Conservation (phyloP, 2,888 invertebrate species). For the Xestia xanthographa region DNA sequence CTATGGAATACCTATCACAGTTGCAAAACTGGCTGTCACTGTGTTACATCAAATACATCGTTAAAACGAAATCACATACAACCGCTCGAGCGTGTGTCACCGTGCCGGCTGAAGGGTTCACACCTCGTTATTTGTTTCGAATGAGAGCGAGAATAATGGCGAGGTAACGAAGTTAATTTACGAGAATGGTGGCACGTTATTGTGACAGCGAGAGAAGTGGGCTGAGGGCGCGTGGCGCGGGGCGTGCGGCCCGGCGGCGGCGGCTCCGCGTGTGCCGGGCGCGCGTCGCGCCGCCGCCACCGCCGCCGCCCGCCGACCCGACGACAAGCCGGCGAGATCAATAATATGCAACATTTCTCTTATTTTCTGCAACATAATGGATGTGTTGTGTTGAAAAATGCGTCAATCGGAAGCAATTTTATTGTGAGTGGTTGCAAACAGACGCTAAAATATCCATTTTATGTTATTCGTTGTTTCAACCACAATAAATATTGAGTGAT, state of each 20-base stretch:
- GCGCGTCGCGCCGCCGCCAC: conserved; percentile 63
- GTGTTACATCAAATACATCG: conserved; percentile 38
- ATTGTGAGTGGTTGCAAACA: background rate
- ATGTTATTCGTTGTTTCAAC: conserved; percentile 9
- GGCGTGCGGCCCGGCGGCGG: conserved; percentile 70
- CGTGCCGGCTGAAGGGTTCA: conserved; percentile 43
- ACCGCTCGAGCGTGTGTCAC: background rate
- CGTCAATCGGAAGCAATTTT: conserved; percentile 27
- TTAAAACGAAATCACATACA: conserved; percentile 42
- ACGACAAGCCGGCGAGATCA: conserved; percentile 64
- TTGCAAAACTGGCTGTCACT: conserved; percentile 45
- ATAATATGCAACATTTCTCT: conserved; percentile 65
- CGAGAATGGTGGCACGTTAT: conserved; percentile 78
- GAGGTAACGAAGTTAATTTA: conserved; percentile 87
- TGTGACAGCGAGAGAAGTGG: conserved; percentile 74
- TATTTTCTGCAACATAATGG: conserved; percentile 56
- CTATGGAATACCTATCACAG: conserved; percentile 21
- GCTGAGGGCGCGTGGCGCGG: conserved; percentile 63
- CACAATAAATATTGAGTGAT: background rate
- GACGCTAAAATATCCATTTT: background rate
- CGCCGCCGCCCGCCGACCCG: conserved; percentile 64
- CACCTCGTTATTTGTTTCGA: conserved; percentile 78
- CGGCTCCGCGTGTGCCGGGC: conserved; percentile 61
- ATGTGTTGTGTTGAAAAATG: conserved; percentile 11
- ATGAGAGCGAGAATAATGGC: conserved; percentile 77